Conservation (phyloP, 1,140 invertebrate genomes). For the Apocrypta bakeri region DNA sequence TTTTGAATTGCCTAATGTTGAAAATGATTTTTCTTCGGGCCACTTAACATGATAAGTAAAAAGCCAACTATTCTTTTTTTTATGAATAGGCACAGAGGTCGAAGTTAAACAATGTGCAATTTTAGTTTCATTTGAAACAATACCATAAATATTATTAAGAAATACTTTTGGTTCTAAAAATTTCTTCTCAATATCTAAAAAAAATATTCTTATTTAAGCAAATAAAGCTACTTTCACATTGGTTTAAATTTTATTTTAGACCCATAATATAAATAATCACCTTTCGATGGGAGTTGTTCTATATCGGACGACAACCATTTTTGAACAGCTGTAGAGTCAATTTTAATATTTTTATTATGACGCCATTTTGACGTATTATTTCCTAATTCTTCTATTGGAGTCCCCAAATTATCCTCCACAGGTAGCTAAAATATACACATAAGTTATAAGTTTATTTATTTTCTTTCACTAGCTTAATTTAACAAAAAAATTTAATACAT, state of each 20-base stretch:
- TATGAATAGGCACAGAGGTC: not conserved
- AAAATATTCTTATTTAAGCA: conserved; percentile 26
- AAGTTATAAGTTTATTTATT: too few relatives aligned
- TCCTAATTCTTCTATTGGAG: not conserved
- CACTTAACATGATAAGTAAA: conserved; percentile 61
- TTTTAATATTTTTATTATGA: too few relatives aligned
- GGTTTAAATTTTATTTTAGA: not conserved
- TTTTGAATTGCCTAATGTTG: conserved; percentile 54
- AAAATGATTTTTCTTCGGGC: conserved; percentile 61
- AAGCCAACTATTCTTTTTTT: conserved; percentile 32
- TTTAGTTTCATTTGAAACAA: conserved; percentile 53
- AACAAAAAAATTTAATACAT: conserved; percentile 5
- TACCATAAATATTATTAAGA: conserved; percentile 53
- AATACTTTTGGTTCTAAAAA: conserved; percentile 49
- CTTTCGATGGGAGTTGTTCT: conserved; percentile 27
- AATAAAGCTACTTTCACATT: not conserved
- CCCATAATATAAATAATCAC: not conserved
- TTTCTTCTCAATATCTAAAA: conserved; percentile 58
- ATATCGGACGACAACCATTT: conserved; percentile 24
- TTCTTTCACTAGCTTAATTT: too few relatives aligned
- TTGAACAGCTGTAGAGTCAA: not conserved
- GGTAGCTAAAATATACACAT: not conserved
- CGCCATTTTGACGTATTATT: too few relatives aligned
- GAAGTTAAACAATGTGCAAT: conserved; percentile 35
- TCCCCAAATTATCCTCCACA: not conserved